Evolutionary conservation across 2,113 vertebrate species (phyloP), one percentile per base, ranked within the genome.

Genomic region (Oreamnos americanus): DNA sequence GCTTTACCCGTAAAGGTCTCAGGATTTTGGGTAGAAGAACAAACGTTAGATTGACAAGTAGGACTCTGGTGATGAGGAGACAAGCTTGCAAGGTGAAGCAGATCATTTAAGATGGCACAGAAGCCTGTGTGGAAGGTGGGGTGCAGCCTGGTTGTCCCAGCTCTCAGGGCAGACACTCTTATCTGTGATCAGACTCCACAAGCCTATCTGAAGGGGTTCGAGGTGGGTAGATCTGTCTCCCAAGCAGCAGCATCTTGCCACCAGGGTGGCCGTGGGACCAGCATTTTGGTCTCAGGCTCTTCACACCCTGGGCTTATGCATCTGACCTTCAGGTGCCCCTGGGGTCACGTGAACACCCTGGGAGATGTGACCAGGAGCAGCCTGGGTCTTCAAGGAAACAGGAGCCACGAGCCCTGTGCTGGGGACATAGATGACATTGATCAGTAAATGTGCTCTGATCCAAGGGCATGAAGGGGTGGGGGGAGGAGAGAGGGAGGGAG

Each of bases 51-150:
- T 3, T 1, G 84, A 23, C 81, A 28, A 12, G 19, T 19, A 19
- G 91, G 51, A n/a, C 62, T 8, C 49, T 8, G 85, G 90, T 0
- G 1, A 0, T 3, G 8, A 45, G 53, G 78, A n/a, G 3, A 3
- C 33, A 0, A 2, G 47, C 33, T 21, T 4, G 7, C 17, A 10
- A 67, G 26, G 49, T 5, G n/a, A 39, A 2, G 10, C 1, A 17
- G 58, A 0, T 7, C 0, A 0, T 28, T 83, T n/a, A 0, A 4
- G 39, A 28, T 39, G 33, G 2, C 3, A 2, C 2, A 1, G 3
- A 3, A 0, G 28, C 30, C 25, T 12, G 8, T 5, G 13, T 2
- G 10, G 92, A 36, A 3, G 57, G 5, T 1, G 1, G 53, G 30
- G 26, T 19, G 2, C 16, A 3, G 12, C 60, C 28, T 3, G 23